Evolutionary conservation across 2,797 vertebrate species (phyloP).

Genomic region (Labroides dimidiatus): DNA sequence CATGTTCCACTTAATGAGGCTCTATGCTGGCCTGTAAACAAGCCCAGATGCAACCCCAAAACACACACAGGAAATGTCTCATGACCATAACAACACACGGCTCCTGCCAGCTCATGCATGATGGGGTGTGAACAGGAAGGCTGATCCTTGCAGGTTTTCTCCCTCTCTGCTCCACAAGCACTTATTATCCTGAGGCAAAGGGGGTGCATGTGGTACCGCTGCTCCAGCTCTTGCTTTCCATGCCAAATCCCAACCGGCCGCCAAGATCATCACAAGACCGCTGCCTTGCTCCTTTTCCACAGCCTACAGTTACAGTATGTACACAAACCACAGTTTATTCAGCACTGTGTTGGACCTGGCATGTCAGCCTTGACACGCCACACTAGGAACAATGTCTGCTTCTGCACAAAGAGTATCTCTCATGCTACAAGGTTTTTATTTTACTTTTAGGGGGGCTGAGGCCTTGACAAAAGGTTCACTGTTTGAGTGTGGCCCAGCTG

Average conservation of each 20-base stretch:
- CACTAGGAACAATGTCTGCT: slow-evolving; percentile 82
- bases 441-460: slow-evolving; percentile 69
- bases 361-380: slow-evolving; percentile 75
- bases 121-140: slow-evolving; percentile 83
- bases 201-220: slow-evolving; percentile 70
- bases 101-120: slow-evolving; percentile 72
- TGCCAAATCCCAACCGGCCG: slow-evolving; percentile 74
- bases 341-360: slow-evolving; percentile 77
- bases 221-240: slow-evolving; percentile 65
- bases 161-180: slow-evolving; percentile 69
- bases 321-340: slow-evolving; percentile 84
- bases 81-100: slow-evolving; percentile 80
- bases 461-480: slow-evolving; percentile 81
- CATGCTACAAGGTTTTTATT: slow-evolving; percentile 74
- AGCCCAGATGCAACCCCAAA: slow-evolving; percentile 84
- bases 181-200: slow-evolving; percentile 76
- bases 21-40: slow-evolving; percentile 78
- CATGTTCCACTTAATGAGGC: slow-evolving; percentile 81
- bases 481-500: slow-evolving; percentile 80
- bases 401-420: slow-evolving; percentile 74
- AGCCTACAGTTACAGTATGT: slow-evolving; percentile 83
- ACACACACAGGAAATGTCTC: slow-evolving; percentile 84
- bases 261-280: slow-evolving; percentile 81
- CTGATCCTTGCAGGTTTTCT: slow-evolving; percentile 79
- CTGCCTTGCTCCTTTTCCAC: slow-evolving; percentile 79